These are phyloP conservation scores for Caenorhabditis angaria DNA, from an alignment of 2,888 invertebrate species.

Conservation along the genomic window DNA sequence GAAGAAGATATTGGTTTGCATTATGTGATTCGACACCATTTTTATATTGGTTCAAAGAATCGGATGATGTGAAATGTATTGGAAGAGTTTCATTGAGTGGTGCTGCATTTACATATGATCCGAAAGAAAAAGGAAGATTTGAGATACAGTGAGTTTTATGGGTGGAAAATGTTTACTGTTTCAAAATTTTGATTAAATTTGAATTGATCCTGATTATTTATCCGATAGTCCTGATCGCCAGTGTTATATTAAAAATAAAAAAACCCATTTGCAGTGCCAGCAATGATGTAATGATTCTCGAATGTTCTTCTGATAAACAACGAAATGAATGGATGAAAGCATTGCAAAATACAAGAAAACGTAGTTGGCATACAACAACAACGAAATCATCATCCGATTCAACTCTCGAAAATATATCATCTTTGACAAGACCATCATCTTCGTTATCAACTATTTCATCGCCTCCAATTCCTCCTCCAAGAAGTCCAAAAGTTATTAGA, in stretches of 20 bases:
- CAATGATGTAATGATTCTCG: constrained; percentile 59
- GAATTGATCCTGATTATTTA: neutral
- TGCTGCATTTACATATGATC: constrained; percentile 68
- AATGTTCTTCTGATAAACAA: constrained; percentile 55
- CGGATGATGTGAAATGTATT: constrained; percentile 60
- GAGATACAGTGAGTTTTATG: constrained; percentile 65
- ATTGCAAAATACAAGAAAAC: constrained; percentile 56
- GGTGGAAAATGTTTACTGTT: no score
- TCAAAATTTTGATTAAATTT: no score
- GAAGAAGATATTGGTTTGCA: constrained; percentile 65
- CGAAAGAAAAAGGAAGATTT: constrained; percentile 64
- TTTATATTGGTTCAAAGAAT: constrained; percentile 66
- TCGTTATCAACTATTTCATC: constrained; percentile 17
- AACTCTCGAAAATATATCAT: constrained; percentile 30
- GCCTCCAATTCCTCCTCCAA: constrained; percentile 38
- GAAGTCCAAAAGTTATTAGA: constrained; percentile 20
- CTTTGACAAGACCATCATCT: constrained; percentile 21
- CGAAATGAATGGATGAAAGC: constrained; percentile 64
- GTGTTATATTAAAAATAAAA: constrained; percentile 1
- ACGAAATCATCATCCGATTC: constrained; percentile 36
- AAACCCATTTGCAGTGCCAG: constrained; percentile 49
- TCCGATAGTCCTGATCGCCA: no score
- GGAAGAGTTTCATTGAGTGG: constrained; percentile 62
- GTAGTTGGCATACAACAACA: constrained; percentile 43
- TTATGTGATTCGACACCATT: constrained; percentile 61